These are phyloP conservation scores for Lamellibrachia satsuma DNA, from an alignment of 2,888 invertebrate genomes.

Conservation along the genomic window DNA sequence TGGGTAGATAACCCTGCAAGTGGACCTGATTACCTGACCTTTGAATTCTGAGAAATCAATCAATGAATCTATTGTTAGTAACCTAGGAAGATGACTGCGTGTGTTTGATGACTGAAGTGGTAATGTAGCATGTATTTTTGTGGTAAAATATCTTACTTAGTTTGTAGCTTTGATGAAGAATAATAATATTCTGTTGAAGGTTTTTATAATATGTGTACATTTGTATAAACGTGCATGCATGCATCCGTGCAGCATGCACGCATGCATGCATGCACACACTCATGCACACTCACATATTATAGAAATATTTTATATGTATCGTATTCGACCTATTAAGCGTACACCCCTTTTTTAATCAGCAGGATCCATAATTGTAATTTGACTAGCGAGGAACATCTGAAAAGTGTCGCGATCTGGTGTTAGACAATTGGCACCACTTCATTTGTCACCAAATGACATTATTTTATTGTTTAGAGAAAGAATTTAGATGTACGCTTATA, in stretches of 20 bases:
- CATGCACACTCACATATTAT: no score
- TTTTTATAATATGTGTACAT: not conserved
- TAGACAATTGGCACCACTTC: no score
- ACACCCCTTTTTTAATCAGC: no score
- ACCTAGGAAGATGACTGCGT: not conserved
- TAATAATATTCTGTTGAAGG: not conserved
- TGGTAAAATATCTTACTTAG: not conserved
- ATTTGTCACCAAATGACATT: no score
- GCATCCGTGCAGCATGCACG: not conserved
- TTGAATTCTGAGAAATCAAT: slow-evolving; percentile 1
- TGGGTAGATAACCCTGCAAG: not conserved
- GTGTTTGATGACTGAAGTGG: not conserved
- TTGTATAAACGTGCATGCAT: not conserved
- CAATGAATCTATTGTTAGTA: not conserved
- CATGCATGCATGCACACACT: not conserved
- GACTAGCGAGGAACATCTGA: no score
- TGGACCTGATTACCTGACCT: not conserved
- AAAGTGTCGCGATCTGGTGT: no score
- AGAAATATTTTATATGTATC: no score
- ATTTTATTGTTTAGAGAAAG: no score
- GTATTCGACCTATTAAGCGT: no score
- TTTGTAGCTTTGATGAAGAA: not conserved
- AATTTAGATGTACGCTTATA: no score
- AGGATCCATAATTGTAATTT: no score
- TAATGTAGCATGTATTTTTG: not conserved